A percentile compares a stretch with the other conserved stretches of the same genome.
Conservation (phyloP, 2,888 invertebrate species). For the Tetramorium bicarinatum region DNA sequence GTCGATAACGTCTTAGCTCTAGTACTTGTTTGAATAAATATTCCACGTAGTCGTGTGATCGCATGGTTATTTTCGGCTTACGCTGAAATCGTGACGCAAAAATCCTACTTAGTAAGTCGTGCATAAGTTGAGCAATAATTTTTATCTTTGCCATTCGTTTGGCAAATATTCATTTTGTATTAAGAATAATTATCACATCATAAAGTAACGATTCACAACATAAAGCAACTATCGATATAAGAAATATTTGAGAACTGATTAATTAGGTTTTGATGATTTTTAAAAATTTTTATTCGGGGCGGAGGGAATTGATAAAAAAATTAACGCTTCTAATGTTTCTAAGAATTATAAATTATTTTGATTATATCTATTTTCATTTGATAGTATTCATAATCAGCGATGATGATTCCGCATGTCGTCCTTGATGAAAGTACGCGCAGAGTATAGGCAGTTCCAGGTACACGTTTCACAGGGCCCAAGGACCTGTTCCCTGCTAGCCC, state of each 20-base stretch:
- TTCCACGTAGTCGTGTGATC: conserved; percentile 75
- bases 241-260: background rate
- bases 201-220: background rate
- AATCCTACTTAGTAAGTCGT: conserved; percentile 55
- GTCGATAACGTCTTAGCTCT: conserved; percentile 71
- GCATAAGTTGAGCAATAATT: background rate
- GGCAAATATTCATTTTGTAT: background rate
- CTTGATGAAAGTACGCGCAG: conserved; percentile 39
- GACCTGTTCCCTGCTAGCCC: conserved; percentile 64
- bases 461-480: conserved; percentile 48
- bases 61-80: conserved; percentile 72
- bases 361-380: conserved; percentile 20
- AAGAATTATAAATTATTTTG: conserved; percentile 27
- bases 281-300: background rate
- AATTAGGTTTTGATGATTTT: background rate
- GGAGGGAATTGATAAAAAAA: background rate
- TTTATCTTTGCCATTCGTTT: background rate
- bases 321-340: background rate
- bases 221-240: background rate
- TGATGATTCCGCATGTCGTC: conserved; percentile 39
- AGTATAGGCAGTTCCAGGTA: conserved; percentile 32
- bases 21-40: conserved; percentile 76
- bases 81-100: conserved; percentile 65
- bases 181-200: background rate
- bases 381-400: conserved; percentile 41